Conservation (phyloP, 2,113 vertebrate genomes). For the Neopipo cinnamomea region DNA sequence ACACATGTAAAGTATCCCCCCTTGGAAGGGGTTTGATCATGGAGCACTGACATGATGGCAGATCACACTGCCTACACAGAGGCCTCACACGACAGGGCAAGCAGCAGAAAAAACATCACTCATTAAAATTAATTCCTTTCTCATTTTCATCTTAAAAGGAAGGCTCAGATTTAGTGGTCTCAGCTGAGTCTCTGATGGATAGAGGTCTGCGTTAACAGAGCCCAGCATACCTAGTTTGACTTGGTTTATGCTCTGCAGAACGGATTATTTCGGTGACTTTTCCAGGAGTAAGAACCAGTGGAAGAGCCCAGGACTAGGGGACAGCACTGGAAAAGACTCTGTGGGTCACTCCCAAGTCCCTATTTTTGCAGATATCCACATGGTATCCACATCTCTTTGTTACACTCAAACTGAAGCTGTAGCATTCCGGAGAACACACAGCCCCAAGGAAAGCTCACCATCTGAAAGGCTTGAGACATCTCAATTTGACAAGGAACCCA, state of each 20-base stretch:
- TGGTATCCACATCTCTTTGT: not conserved
- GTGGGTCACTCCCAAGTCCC: not conserved
- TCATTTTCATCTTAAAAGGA: slow-evolving; percentile 70
- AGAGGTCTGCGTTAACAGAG: slow-evolving; percentile 51
- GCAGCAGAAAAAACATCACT: slow-evolving; percentile 53
- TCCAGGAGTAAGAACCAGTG: not conserved
- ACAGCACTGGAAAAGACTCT: not conserved
- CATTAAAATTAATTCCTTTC: slow-evolving; percentile 73
- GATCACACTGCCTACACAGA: slow-evolving; percentile 47
- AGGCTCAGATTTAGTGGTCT: slow-evolving; percentile 59
- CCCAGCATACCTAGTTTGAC: slow-evolving; percentile 22
- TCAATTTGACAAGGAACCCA: not conserved
- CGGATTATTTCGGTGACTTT: not conserved
- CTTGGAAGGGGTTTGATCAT: slow-evolving; percentile 56
- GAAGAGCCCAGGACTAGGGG: not conserved
- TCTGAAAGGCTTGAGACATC: not conserved
- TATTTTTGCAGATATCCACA: not conserved
- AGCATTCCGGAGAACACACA: not conserved
- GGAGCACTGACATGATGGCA: slow-evolving; percentile 60
- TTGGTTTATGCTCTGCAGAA: slow-evolving; percentile 20
- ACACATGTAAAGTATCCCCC: slow-evolving; percentile 61
- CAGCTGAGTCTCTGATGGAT: slow-evolving; percentile 44
- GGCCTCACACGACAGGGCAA: slow-evolving; percentile 37
- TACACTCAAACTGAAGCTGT: not conserved
- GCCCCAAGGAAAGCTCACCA: not conserved